Base-by-base conservation (phyloP, 1,140 invertebrate species). In the Caerostris extrusa region DNA sequence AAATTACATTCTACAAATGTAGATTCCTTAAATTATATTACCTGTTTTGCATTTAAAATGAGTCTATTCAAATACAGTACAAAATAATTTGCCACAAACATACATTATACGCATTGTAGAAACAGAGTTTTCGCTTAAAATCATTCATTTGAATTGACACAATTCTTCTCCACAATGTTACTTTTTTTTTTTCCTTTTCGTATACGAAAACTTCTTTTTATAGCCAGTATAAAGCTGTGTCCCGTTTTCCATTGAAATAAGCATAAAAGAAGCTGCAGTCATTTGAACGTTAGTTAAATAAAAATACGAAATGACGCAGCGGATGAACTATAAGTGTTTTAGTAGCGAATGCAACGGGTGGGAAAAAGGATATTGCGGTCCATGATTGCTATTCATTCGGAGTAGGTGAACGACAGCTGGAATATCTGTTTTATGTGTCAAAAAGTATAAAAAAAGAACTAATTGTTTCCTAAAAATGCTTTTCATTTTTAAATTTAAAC, bases 251-350 rank as follows among this genome's bases (percentile, higher is more conserved):
- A 91, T 60, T 81, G 69, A 82, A 81, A 82, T 60, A n/a, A 53
- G n/a, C 60, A 61, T 81, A 50, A 91, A 60, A 82, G 19, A 10
- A 88, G 14, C 17, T 71, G 58, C 88, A 19, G 69, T 82, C 90
- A 56, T 91, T 81, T 91, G 90, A 69, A 91, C 90, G 34, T 17
- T 81, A 71, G 71, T 90, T 58, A 91, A 91, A 91, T 82, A 91
- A 90, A 81, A 91, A 19, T 60, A 61, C 55, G 7, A 81, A 53
- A 82, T 91, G 90, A 81, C 55, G 34, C 71, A 82, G 77, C 57
- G n/a, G 56, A 57, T 50, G 7, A 58, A 91, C 60, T 77, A 91
- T 91, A 3, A 60, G 17, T 71, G 55, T 6, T 10, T 81, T 81
- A 19, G 57, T 88, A 88, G 61, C 34, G n/a, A 88, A 56, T 14